A percentile compares a stretch with the other conserved stretches of the same genome.
Conservation (phyloP, 1,140 invertebrate genomes). For the Melipona quadrifasciata region DNA sequence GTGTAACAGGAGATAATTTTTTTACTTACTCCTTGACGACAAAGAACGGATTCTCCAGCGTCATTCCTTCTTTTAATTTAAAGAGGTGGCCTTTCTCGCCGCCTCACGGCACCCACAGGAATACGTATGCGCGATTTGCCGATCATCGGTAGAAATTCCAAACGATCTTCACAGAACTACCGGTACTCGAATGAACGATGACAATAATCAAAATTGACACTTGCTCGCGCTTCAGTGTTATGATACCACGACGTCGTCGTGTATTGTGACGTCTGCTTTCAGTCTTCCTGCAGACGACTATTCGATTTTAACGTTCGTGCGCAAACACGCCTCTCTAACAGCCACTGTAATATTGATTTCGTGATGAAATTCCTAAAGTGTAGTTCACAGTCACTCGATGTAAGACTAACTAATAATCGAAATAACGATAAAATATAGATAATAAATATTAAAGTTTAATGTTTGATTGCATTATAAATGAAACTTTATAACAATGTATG, state of each 20-base stretch:
- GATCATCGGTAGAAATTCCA: slow-evolving; percentile 76
- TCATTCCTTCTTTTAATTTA: slow-evolving; percentile 86
- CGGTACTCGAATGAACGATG: slow-evolving; percentile 27
- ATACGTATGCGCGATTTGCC: slow-evolving; percentile 68
- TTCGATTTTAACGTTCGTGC: slow-evolving; percentile 75
- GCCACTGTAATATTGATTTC: slow-evolving; percentile 75
- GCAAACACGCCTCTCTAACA: slow-evolving; percentile 66
- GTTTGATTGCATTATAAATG: background rate
- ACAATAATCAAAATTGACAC: slow-evolving; percentile 57
- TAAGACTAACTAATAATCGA: background rate
- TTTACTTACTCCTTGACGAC: slow-evolving; percentile 96
- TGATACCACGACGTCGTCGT: slow-evolving; percentile 44
- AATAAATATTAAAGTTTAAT: background rate
- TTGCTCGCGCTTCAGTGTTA: slow-evolving; percentile 46
- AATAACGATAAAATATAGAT: background rate
- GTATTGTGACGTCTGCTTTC: slow-evolving; percentile 66
- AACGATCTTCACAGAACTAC: slow-evolving; percentile 32
- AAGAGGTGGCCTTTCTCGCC: slow-evolving; percentile 78
- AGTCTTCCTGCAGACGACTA: slow-evolving; percentile 68
- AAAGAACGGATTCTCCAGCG: slow-evolving; percentile 97
- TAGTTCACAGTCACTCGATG: slow-evolving; percentile 22
- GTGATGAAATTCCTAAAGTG: slow-evolving; percentile 13
- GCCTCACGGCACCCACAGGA: slow-evolving; percentile 76
- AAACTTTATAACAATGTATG: background rate
- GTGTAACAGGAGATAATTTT: background rate